A percentile compares a stretch with the other conserved stretches of the same genome.
phyloP scores from a whole-genome alignment of 2,113 vertebrate genomes.

The Perognathus longimembris region DNA sequence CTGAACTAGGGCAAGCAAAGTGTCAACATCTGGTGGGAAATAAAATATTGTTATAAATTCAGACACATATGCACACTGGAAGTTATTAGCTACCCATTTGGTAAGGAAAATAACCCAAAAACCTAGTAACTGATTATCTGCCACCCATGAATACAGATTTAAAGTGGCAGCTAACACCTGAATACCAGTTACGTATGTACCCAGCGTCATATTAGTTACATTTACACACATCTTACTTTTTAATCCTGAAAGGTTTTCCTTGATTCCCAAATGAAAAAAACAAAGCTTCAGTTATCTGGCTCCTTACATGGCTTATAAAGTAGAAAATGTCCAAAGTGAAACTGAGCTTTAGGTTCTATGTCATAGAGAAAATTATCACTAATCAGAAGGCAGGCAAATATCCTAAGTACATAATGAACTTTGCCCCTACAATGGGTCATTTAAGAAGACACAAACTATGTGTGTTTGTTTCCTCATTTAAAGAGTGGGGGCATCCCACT shows the following conservation, averaged over 20 bases:
- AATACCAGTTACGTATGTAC: not conserved
- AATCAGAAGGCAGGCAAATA: constrained; percentile 23
- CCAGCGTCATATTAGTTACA: not conserved
- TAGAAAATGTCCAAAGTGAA: not conserved
- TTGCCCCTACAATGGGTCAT: not conserved
- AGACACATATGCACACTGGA: not conserved
- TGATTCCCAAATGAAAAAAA: constrained; percentile 50
- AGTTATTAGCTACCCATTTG: not conserved
- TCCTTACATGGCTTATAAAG: not conserved
- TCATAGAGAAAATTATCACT: not conserved
- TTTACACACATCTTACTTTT: not conserved
- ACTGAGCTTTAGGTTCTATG: not conserved
- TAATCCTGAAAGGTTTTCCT: not conserved
- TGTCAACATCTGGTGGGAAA: constrained; percentile 60
- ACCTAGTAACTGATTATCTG: constrained; percentile 6
- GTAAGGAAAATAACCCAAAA: not conserved
- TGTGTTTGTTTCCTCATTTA: not conserved
- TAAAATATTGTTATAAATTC: not conserved
- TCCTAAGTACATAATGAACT: not conserved
- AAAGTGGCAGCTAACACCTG: not conserved
- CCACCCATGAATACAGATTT: not conserved
- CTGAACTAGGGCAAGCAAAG: not conserved
- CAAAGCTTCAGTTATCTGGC: not conserved
- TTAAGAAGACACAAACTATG: not conserved
- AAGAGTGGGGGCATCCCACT: not conserved